phyloP scores from a whole-genome alignment of 2,797 vertebrate genomes.

The Amazonetta brasiliensis region DNA sequence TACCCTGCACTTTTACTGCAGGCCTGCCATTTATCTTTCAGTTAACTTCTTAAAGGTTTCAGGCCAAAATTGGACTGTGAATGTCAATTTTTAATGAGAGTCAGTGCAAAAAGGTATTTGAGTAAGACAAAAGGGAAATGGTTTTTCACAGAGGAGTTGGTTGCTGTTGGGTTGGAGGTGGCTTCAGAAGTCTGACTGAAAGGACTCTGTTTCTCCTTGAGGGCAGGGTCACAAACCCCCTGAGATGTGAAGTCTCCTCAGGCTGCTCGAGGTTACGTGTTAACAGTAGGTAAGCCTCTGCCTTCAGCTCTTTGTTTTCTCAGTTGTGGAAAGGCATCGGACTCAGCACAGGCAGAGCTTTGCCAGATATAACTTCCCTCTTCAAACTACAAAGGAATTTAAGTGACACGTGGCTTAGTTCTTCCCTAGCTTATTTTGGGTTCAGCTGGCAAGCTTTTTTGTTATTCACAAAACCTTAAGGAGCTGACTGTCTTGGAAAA shows the following conservation, averaged over 20 bases:
- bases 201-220: not conserved
- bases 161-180: not conserved
- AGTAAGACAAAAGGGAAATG: not conserved
- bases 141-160: not conserved
- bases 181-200: not conserved
- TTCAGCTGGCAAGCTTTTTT: conserved; percentile 16
- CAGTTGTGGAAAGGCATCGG: not conserved
- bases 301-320: not conserved
- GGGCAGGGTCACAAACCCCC: not conserved
- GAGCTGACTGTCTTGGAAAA: conserved; percentile 21
- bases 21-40: not conserved
- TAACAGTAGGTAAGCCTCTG: not conserved
- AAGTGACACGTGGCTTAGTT: not conserved
- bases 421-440: not conserved
- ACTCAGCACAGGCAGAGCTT: not conserved
- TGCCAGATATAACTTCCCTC: not conserved
- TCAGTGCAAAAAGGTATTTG: not conserved
- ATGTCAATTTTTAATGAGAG: not conserved
- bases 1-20: not conserved
- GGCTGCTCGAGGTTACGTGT: not conserved
- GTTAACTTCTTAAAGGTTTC: not conserved
- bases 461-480: not conserved
- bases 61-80: not conserved
- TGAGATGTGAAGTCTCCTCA: not conserved
- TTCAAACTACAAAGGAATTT: not conserved